phyloP scores from a whole-genome alignment of 2,888 invertebrate species.

The Melieria omissa region DNA sequence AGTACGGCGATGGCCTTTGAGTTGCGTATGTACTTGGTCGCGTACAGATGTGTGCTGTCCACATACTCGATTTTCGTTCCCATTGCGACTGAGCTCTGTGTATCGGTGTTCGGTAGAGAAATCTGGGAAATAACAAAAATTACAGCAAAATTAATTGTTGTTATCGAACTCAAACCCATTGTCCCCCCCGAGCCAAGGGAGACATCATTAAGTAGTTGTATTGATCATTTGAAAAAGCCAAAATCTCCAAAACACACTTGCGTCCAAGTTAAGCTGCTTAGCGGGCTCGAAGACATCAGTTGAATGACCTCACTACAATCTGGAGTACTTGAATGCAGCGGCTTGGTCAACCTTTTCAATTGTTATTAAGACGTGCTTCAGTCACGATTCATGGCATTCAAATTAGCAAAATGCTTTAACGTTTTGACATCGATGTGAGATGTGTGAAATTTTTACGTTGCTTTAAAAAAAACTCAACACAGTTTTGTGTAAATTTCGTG shows the following conservation, averaged over 20 bases:
- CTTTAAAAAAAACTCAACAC: no score
- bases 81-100: constrained; percentile 69
- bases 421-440: no score
- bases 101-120: neutral
- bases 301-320: neutral
- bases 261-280: neutral
- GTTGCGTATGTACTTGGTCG: constrained; percentile 90
- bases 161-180: neutral
- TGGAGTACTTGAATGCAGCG: no score
- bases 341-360: no score
- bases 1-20: constrained; percentile 95
- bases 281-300: neutral
- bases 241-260: no score
- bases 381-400: no score
- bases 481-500: no score
- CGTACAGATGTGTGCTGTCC: constrained; percentile 89
- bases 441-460: no score
- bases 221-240: no score
- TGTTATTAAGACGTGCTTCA: no score
- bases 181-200: neutral
- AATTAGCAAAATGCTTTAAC: no score
- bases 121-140: constrained; percentile 6
- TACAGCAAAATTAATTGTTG: constrained; percentile 2
- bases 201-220: neutral
- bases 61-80: constrained; percentile 94